phyloP scores from a whole-genome alignment of 1,140 invertebrate species.

The Lanistes nyassanus region DNA sequence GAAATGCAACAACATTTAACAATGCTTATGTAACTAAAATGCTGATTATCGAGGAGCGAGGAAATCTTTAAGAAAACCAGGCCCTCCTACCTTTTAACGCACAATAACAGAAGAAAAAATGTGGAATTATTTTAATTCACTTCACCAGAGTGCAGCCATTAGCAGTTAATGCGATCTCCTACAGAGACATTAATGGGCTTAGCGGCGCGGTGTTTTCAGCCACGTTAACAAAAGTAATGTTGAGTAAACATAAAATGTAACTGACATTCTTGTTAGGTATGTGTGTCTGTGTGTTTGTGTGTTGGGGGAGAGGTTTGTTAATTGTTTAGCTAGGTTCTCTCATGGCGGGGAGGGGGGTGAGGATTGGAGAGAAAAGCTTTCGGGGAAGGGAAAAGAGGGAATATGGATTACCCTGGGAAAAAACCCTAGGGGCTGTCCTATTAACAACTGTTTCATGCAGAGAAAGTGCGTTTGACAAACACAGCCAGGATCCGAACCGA shows the following conservation, averaged over 20 bases:
- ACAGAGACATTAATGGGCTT: too few species aligned
- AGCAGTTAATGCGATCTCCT: not conserved
- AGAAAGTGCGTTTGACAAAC: too few species aligned
- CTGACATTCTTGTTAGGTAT: not conserved
- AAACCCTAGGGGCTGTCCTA: too few species aligned
- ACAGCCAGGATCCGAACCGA: not conserved
- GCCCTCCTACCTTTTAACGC: too few species aligned
- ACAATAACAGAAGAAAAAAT: not conserved
- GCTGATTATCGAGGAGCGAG: not conserved
- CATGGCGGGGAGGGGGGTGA: not conserved
- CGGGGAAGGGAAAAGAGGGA: not conserved
- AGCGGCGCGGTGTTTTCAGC: too few species aligned
- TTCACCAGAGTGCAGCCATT: not conserved
- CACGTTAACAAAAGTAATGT: not conserved
- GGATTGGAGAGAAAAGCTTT: not conserved
- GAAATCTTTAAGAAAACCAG: too few species aligned
- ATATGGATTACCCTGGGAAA: too few species aligned
- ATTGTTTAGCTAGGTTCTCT: not conserved
- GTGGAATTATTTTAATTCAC: not conserved
- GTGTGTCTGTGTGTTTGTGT: constrained; percentile 7
- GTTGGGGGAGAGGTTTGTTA: not conserved
- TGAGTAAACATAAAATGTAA: not conserved
- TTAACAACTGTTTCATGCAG: too few species aligned
- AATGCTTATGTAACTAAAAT: not conserved
- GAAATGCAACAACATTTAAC: not conserved